Evolutionary conservation across 2,797 vertebrate genomes (phyloP), one percentile per base, ranked within the genome.

Genomic region (Molossus alvarezi): DNA sequence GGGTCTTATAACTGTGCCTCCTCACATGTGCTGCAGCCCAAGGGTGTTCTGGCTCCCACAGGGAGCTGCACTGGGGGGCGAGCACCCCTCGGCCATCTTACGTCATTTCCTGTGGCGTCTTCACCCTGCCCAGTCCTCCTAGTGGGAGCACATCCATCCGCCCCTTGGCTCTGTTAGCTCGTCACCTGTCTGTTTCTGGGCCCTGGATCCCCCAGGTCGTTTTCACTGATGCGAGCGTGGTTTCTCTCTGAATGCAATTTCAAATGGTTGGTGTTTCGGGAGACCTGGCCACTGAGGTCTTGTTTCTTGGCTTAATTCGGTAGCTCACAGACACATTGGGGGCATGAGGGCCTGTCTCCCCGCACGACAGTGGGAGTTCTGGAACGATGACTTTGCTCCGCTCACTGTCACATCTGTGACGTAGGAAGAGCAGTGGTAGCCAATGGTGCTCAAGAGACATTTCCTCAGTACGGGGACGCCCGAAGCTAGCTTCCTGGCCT

Each of bases 1-100:
- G 25, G 60, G 73, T 55, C 7, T 48, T n/a, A 7, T 1, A 1
- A 33, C 41, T 62, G 33, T 0, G 0, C 10, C 6, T 0, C 0
- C 27, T 10, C 64, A 18, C 17, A 29, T 3, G 6, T 41, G n/a
- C 64, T 64, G 48, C 6, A 20, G 37, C 64, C 51, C 21, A 1
- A 1, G 1, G 3, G 73, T 29, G 29, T 86, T 58, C 65, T 55
- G 8, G 18, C 25, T 23, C 18, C 33, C 9, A 0, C 0, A 5
- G 4, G 45, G 10, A 45, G 14, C 18, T 10, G 23, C 12, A 1
- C 17, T 2, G 62, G 58, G 18, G 71, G 21, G 25, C 2, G 20
- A 9, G 37, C 17, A 9, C n/a, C 29, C 13, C 57, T 33, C 15
- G 58, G 15, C 45, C 65, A 17, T 25, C n/a, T 25, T 4, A 12